A percentile compares a stretch with the other conserved stretches of the same genome.
phyloP scores from a whole-genome alignment of 1,140 invertebrate genomes.

The Drosophila sp. region DNA sequence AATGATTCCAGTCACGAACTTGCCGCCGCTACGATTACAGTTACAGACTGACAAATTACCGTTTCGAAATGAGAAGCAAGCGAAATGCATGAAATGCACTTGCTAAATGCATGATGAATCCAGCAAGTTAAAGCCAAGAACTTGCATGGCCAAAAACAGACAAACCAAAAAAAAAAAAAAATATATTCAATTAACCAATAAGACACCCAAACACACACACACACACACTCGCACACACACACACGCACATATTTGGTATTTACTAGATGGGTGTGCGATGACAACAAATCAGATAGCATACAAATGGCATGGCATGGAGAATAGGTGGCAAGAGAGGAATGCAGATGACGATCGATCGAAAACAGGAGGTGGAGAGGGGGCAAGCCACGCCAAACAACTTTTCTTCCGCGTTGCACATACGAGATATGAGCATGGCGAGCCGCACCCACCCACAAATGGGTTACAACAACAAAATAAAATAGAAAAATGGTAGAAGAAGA shows the following conservation, averaged over 20 bases:
- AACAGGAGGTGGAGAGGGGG: conserved; percentile 4
- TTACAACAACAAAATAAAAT: conserved; percentile 24
- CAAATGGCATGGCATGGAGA: conserved; percentile 60
- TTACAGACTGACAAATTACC: conserved; percentile 76
- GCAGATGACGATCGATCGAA: conserved; percentile 5
- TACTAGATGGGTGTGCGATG: conserved; percentile 35
- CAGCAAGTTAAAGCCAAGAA: conserved; percentile 45
- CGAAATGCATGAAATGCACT: conserved; percentile 55
- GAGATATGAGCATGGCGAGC: conserved; percentile 53
- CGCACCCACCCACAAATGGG: conserved; percentile 75
- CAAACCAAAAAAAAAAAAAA: conserved; percentile 13
- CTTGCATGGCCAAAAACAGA: conserved; percentile 59
- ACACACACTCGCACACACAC: conserved; percentile 12
- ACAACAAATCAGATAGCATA: conserved; percentile 61
- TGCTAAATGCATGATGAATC: conserved; percentile 53
- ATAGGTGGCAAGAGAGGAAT: conserved; percentile 1
- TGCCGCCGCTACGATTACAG: conserved; percentile 27
- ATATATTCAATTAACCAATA: conserved; percentile 23
- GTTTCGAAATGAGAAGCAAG: conserved; percentile 42
- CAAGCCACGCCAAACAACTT: conserved; percentile 64
- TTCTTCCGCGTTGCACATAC: conserved; percentile 78
- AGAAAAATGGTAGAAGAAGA: not conserved
- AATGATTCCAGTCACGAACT: conserved; percentile 76
- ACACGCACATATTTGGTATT: conserved; percentile 9
- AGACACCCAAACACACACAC: conserved; percentile 40